Base-by-base conservation (phyloP, 2,797 vertebrate genomes). In the Rhinophrynus dorsalis region DNA sequence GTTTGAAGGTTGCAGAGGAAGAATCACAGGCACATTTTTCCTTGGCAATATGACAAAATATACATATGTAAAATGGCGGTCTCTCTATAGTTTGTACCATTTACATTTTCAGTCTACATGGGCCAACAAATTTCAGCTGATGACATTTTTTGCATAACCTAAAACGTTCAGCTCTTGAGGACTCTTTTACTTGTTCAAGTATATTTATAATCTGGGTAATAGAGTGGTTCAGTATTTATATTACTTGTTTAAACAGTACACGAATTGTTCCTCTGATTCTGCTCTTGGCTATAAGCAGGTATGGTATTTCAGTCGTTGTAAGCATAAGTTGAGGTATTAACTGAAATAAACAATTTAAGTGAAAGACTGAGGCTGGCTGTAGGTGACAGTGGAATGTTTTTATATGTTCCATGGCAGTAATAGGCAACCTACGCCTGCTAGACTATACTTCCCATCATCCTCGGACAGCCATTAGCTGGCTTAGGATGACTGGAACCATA, bases 21-120 rank as follows among this genome's bases (percentile, higher is more conserved):
- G 50, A 1, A 0, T 56, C 78, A 69, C 61, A 57, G 60, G 67
- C 48, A 75, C 51, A 68, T 67, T 21, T 33, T 58, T 60, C 61
- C 51, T 84, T 89, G 88, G 87, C 86, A 82, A 64, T 40, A 52
- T 47, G 80, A 85, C 86, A 90, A 87, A 83, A 83, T 21, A 81
- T 50, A 84, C 82, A 85, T 77, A 76, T 76, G 80, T 64, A 74
- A 78, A 83, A 83, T 44, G 61, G 75, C 47, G 64, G 37, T 72
- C 77, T 75, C 77, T 81, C 76, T 65, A 50, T 62, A 78, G 78
- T 79, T 80, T 76, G 78, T 72, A 81, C 85, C 81, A 77, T 79
- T 83, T 77, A 79, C 82, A 80, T 77, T 62, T 77, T 78, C 56
- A 20, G 68, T 66, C 78, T 60, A 75, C 65, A 61, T 83, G 83